A percentile compares a stretch with the other conserved stretches of the same genome.
Conservation (phyloP, 92 coral and sea anemone species). For the Phenganax marumi region DNA sequence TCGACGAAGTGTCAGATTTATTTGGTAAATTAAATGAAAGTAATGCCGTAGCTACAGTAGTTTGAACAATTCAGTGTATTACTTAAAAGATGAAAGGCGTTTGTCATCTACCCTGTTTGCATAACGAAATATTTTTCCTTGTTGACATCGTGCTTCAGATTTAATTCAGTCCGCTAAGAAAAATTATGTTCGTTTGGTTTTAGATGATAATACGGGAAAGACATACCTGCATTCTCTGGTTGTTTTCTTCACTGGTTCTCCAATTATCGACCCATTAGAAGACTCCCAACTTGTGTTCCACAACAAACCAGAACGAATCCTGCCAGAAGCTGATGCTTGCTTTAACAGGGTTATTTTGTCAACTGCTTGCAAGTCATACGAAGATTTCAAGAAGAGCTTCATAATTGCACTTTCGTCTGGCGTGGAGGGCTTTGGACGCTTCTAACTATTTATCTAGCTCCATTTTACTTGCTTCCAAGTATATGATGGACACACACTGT, state of each 20-base stretch:
- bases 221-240: neutral
- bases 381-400: neutral
- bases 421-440: neutral
- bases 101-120: too few relatives aligned
- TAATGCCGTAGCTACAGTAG: slow-evolving; percentile 1
- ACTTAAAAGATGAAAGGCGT: too few relatives aligned
- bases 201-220: slow-evolving; percentile 23
- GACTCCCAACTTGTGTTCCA: slow-evolving; percentile 13
- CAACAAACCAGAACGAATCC: neutral
- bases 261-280: slow-evolving; percentile 8
- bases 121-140: too few relatives aligned
- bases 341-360: slow-evolving; percentile 19
- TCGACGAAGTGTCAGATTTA: slow-evolving; percentile 2
- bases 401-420: neutral
- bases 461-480: too few relatives aligned
- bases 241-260: slow-evolving; percentile 22
- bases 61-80: too few relatives aligned
- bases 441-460: too few relatives aligned
- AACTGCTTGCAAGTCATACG: neutral
- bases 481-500: too few relatives aligned
- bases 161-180: too few relatives aligned
- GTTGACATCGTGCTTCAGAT: too few relatives aligned
- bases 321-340: slow-evolving; percentile 21
- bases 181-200: neutral
- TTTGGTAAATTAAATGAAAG: neutral